Conservation (phyloP, 2,888 invertebrate genomes). For the Timema podura region DNA sequence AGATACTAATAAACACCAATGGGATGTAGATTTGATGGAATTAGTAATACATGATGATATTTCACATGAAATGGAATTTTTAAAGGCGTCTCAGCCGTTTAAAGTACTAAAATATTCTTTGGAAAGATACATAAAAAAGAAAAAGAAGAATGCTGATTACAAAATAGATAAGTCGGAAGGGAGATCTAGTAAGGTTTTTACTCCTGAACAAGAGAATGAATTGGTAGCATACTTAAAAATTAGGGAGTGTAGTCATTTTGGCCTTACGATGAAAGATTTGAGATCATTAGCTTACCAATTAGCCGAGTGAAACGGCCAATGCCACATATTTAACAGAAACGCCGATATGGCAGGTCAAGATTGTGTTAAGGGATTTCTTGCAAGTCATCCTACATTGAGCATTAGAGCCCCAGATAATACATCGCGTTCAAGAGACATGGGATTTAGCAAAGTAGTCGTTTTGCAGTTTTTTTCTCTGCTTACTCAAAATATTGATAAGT, state of each 20-base stretch:
- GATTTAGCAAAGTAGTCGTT: neutral
- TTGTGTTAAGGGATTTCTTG: neutral
- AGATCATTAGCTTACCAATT: neutral
- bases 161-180: too few relatives aligned
- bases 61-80: neutral
- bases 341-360: neutral
- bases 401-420: neutral
- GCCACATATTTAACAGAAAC: neutral
- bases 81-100: neutral
- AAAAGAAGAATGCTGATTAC: neutral
- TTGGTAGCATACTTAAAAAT: neutral
- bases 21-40: neutral
- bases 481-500: conserved; percentile 10
- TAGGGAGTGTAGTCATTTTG: neutral
- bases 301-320: neutral
- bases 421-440: conserved; percentile 5
- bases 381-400: neutral
- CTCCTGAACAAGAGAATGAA: neutral
- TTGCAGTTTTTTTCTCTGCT: neutral
- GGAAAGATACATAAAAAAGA: neutral
- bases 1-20: neutral
- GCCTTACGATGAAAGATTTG: neutral
- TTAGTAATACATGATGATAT: neutral
- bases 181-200: neutral
- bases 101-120: neutral